Evolutionary conservation across 2,113 vertebrate species (phyloP).

Genomic region (Phalacrocorax carbo): DNA sequence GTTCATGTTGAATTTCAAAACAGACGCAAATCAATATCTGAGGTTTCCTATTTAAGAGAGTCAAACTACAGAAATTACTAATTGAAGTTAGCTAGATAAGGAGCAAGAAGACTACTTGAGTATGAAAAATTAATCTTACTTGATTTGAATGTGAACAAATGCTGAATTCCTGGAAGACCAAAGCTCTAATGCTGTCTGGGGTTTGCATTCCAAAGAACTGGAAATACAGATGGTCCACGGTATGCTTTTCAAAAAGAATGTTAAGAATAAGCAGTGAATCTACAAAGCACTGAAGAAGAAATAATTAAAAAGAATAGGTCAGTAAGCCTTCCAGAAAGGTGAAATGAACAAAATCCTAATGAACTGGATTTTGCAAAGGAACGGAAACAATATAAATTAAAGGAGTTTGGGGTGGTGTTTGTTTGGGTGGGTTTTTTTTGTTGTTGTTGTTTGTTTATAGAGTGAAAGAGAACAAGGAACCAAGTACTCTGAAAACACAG

Average conservation of each 20-base stretch:
- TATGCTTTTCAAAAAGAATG: background rate
- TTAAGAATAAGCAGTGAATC: background rate
- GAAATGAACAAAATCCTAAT: background rate
- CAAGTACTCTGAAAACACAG: background rate
- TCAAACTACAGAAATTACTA: background rate
- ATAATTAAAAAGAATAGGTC: background rate
- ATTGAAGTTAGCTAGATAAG: background rate
- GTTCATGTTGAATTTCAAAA: background rate
- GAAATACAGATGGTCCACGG: background rate
- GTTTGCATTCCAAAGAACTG: background rate
- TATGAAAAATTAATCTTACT: background rate
- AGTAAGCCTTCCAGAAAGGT: background rate
- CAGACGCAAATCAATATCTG: background rate
- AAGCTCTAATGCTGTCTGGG: background rate
- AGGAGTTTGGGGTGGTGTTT: background rate
- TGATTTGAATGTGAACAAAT: background rate
- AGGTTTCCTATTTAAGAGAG: background rate
- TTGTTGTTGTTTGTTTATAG: background rate
- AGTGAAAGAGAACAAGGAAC: background rate
- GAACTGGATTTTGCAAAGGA: background rate
- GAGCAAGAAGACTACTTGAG: background rate
- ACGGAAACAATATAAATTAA: background rate
- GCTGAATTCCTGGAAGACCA: background rate
- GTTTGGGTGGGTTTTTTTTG: too few relatives aligned
- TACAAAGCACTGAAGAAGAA: background rate